Percentiles rank a stretch among this genome's conserved stretches.
phyloP scores from a whole-genome alignment of 2,113 vertebrate genomes.

The Maccullochella peelii region DNA sequence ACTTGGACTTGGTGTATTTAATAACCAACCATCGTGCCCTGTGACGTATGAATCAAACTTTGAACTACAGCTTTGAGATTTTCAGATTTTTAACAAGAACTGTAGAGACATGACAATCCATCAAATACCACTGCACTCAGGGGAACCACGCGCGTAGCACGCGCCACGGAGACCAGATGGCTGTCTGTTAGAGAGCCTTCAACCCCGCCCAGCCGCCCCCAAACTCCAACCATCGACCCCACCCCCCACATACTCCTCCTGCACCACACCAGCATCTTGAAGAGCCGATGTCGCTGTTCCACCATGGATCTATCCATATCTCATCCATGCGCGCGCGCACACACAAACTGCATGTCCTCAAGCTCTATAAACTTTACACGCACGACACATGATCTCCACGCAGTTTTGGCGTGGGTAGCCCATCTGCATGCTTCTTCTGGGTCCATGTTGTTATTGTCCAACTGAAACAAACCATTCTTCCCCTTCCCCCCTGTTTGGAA shows the following conservation, averaged over 20 bases:
- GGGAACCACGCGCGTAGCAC: conserved; percentile 86
- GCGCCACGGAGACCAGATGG: conserved; percentile 84
- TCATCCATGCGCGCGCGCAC: neutral
- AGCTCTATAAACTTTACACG: conserved; percentile 41
- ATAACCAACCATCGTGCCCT: neutral
- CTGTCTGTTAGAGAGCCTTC: conserved; percentile 68
- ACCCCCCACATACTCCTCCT: conserved; percentile 20
- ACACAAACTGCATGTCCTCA: conserved; percentile 11
- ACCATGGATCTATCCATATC: neutral
- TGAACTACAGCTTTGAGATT: neutral
- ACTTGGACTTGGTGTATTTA: neutral
- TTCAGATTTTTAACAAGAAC: conserved; percentile 53
- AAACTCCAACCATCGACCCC: conserved; percentile 32
- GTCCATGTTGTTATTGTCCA: conserved; percentile 43
- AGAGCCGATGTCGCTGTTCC: conserved; percentile 11
- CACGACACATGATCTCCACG: conserved; percentile 69
- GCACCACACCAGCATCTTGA: conserved; percentile 36
- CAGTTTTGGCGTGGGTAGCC: conserved; percentile 73
- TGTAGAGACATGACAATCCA: conserved; percentile 45
- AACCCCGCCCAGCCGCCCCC: conserved; percentile 33
- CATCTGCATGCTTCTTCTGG: conserved; percentile 64
- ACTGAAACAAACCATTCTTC: conserved; percentile 41
- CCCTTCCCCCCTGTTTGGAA: conserved; percentile 6
- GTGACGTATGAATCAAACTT: neutral
- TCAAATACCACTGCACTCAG: conserved; percentile 76